Percentiles rank a stretch among this genome's conserved stretches.
Evolutionary conservation across 2,888 invertebrate genomes (phyloP).

Genomic region (Biston stratarius): DNA sequence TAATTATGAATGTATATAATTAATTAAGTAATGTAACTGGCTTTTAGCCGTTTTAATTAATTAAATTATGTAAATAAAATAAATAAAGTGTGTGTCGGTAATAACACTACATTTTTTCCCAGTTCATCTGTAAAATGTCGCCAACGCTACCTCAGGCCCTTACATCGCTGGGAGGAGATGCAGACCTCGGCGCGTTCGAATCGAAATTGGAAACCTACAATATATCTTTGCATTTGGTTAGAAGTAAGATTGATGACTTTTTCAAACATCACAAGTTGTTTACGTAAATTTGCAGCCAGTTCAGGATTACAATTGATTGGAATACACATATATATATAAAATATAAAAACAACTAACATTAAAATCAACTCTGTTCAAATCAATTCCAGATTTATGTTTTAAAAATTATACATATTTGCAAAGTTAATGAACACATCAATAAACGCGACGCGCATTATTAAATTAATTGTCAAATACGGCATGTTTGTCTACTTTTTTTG

Average conservation of each 20-base stretch:
- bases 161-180: constrained; percentile 77
- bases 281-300: constrained; percentile 4
- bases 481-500: too few species aligned
- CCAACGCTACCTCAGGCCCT: constrained; percentile 87
- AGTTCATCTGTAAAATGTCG: constrained; percentile 89
- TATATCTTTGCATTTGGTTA: constrained; percentile 84
- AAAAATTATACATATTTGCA: too few species aligned
- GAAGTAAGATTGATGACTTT: constrained; percentile 87
- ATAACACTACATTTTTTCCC: constrained; percentile 52
- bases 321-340: neutral
- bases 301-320: neutral
- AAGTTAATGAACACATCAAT: too few species aligned
- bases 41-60: too few species aligned
- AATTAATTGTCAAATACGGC: too few species aligned
- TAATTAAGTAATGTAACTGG: too few species aligned
- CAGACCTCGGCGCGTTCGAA: constrained; percentile 70
- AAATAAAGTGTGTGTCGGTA: too few species aligned
- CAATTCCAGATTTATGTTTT: too few species aligned
- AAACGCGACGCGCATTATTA: too few species aligned
- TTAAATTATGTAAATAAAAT: too few species aligned
- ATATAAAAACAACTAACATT: neutral
- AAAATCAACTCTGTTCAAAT: neutral
- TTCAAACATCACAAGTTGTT: constrained; percentile 84
- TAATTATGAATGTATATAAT: too few species aligned
- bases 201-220: constrained; percentile 74